Evolutionary conservation across 64 coral and sea anemone genomes (phyloP).

Genomic region (Stylophora pistillata): DNA sequence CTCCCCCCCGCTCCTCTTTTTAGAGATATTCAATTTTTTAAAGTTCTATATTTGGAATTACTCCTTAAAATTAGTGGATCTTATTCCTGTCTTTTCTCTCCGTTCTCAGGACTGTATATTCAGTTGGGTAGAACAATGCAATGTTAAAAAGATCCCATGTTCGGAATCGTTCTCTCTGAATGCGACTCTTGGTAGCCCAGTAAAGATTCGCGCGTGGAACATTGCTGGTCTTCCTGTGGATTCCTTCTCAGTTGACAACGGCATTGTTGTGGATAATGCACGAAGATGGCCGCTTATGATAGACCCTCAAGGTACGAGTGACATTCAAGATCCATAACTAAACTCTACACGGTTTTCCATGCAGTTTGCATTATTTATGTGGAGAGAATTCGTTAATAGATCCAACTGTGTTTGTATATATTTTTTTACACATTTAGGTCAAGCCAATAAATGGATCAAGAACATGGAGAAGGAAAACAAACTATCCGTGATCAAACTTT

Average conservation of each 20-base stretch:
- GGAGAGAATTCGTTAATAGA: too few species aligned
- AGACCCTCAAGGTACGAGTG: slow-evolving; percentile 87
- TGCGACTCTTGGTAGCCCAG: slow-evolving; percentile 87
- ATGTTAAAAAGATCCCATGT: slow-evolving; percentile 78
- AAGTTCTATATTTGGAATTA: too few species aligned
- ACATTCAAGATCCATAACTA: neutral
- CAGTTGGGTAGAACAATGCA: slow-evolving; percentile 80
- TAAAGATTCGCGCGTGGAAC: slow-evolving; percentile 95
- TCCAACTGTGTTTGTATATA: neutral
- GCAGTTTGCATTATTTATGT: too few species aligned
- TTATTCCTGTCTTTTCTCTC: neutral
- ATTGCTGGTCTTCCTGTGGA: slow-evolving; percentile 94
- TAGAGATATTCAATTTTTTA: too few species aligned
- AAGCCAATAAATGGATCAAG: slow-evolving; percentile 99
- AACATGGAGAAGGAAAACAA: slow-evolving; percentile 99
- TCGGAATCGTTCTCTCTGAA: slow-evolving; percentile 87
- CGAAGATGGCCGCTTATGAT: slow-evolving; percentile 98
- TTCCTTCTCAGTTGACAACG: slow-evolving; percentile 95
- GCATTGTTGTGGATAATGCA: slow-evolving; percentile 93
- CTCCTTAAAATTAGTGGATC: too few species aligned
- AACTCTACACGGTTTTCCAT: neutral
- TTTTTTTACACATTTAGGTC: slow-evolving; percentile 47
- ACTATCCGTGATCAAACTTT: slow-evolving; percentile 92
- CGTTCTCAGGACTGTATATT: slow-evolving; percentile 70
- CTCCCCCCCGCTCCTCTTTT: too few species aligned